Evolutionary conservation across 2,797 vertebrate species (phyloP), one percentile per base, ranked within the genome.

Genomic region (Erithacus rubecula): DNA sequence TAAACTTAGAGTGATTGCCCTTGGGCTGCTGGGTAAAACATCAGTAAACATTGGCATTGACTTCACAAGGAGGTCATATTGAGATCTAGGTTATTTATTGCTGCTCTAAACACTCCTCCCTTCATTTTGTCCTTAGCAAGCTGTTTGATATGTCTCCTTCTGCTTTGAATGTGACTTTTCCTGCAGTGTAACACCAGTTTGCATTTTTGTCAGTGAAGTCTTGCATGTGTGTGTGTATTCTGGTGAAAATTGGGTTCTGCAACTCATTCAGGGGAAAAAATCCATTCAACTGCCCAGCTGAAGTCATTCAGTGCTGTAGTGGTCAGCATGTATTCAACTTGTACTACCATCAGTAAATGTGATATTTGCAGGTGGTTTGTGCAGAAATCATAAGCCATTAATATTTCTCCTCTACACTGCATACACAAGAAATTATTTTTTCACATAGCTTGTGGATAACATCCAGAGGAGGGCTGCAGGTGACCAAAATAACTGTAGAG

Each of bases 21-120:
- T 88, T 89, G 58, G 23, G 15, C 22, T 80, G 24, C 21, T 59
- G 41, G 51, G 39, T 87, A 83, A 91, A 90, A 83, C 62, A 83
- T 49, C 55, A 72, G 65, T 83, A 93, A 93, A 78, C 70, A 69
- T 81, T 86, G 83, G 43, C 93, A 94, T 78, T 94, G 72, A 94
- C 77, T 84, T 26, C 44, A 55, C 39, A 72, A 62, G 74, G n/a
- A 86, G 63, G 32, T 86, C 4, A 1, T 79, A 55, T 55, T 78
- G 59, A 88, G 58, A 94, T 89, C 46, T 43, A 34, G 9, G 55
- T 86, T 83, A 88, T 93, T 94, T 95, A 93, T 74, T 84, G 56
- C 29, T 2, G 1, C 30, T n/a, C 80, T 87, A 87, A 90, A 85
- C 34, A 69, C 24, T n/a, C 20, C 21, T 76, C 21, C 26, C 78